Base-by-base conservation (phyloP, 1,140 invertebrate genomes). In the Bombus consobrinus region DNA sequence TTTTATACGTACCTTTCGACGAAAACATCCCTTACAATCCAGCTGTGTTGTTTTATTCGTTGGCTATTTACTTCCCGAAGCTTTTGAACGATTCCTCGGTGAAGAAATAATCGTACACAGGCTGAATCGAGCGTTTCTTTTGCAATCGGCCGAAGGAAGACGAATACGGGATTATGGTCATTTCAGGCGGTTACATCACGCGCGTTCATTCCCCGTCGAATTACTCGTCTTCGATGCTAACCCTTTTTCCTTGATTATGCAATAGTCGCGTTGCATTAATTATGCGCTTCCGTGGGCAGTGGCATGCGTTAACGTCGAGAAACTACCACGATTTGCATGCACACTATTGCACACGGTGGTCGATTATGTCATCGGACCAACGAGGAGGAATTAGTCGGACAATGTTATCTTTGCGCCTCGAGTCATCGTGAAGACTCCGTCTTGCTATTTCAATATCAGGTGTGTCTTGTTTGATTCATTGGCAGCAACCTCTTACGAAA, bases 361-460 rank as follows among this genome's bases (percentile, higher is more conserved):
- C 76, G 83, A 85, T 80, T 85, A 72, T 79, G 83, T 85, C 76
- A 80, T 80, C 76, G 64, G 22, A 25, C 28, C 34, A 47, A 57
- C 32, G 57, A 62, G 74, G 4, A 59, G 73, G 47, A 62, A 77
- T 62, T 57, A 28, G 10, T 10, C 28, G 39, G 41, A 34, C 41
- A 62, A n/a, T 47, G 39, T 43, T 64, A 76, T 41, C 72, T 74
- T 43, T 47, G 8, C 39, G 72, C 59, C 12, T 43, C 37, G 47
- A 9, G 62, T 32, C 53, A 28, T 25, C 28, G 1, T 15, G 43
- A 39, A 6, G 15, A n/a, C 34, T 22, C 34, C 12, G 53, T 39
- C 25, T 53, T 28, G 5, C 4, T 9, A 13, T 57, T 47, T 39
- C 28, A 10, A 62, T 62, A 32, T 41, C 79, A 32, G 68, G 47